Evolutionary conservation across 2,888 invertebrate species (phyloP), one percentile per base, ranked within the genome.

Genomic region (Lepidocyrtinus sp.): DNA sequence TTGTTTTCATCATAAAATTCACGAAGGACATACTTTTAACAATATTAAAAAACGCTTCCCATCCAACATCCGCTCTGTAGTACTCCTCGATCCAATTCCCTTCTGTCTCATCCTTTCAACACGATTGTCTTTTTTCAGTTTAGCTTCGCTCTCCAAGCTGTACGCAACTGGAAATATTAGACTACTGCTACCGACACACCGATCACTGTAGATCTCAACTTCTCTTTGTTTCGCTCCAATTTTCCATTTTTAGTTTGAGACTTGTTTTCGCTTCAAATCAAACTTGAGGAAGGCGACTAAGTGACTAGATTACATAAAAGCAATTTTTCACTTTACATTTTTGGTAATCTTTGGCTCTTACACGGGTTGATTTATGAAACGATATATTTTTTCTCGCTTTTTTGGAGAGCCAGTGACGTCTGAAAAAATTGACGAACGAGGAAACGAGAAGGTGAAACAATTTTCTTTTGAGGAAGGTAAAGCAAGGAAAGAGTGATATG

Each of bases 1-100:
- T 19, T n/a, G n/a, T 3, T 17, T 15, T 17, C 15, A 19, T 17
- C n/a, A n/a, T n/a, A n/a, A n/a, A n/a, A n/a, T n/a, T 19, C 25
- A 67, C 26, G 67, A 67, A 25, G 59, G 64, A 73, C 73, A n/a
- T n/a, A 64, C 74, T 74, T 74, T 74, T 74, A 74, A 65, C 59
- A 65, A 74, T 65, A 74, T 74, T 74, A 59, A 55, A 73, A n/a
- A n/a, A n/a, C n/a, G 45, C 46, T 21, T 59, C 21, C 9, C 68
- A 21, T 24, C 7, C 50, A 24, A 45, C 65, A 45, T 26, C 1
- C 36, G 9, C 19, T 27, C 7, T 64, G 1, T 17, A 19, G 26
- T 26, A 17, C 19, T 64, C 26, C 26, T 27, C 26, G 64, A 64
- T 64, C 36, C 36, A 64, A 27, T 25, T 50, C 17, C 19, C 50